Evolutionary conservation across 2,888 invertebrate species (phyloP).

Genomic region (Cataglyphis livida): DNA sequence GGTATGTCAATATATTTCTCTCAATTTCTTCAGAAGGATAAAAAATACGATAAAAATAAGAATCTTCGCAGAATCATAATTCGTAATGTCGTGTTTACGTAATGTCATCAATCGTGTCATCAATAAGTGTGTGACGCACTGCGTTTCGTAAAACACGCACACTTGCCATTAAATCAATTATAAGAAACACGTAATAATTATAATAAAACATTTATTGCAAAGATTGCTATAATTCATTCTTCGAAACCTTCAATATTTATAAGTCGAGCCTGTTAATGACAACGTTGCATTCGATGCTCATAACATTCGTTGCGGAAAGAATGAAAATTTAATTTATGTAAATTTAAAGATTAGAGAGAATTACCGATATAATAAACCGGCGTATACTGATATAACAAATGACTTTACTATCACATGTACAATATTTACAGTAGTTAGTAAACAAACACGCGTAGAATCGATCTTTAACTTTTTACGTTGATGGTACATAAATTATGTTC

Average conservation of each 20-base stretch:
- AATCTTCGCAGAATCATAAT: not conserved
- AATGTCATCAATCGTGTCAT: not conserved
- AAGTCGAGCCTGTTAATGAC: not conserved
- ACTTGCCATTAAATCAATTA: not conserved
- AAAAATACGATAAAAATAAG: not conserved
- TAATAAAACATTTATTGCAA: not conserved
- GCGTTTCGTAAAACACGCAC: not conserved
- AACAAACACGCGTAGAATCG: conserved; percentile 49
- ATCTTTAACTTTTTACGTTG: conserved; percentile 45
- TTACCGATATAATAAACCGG: conserved; percentile 5
- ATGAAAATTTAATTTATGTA: conserved; percentile 26
- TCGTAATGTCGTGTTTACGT: too few relatives aligned
- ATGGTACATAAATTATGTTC: conserved; percentile 44
- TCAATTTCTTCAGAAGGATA: not conserved
- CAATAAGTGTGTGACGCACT: not conserved
- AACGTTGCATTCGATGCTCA: not conserved
- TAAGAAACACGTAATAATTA: not conserved
- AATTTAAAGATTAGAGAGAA: conserved; percentile 14
- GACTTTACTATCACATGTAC: not conserved
- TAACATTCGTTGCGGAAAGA: not conserved
- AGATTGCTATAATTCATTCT: not conserved
- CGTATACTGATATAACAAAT: not conserved
- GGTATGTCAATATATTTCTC: not conserved
- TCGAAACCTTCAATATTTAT: not conserved
- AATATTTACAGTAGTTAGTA: conserved; percentile 9